Percentiles rank a stretch among this genome's conserved stretches.
phyloP scores from a whole-genome alignment of 2,113 vertebrate genomes.

The Okapia johnstoni region DNA sequence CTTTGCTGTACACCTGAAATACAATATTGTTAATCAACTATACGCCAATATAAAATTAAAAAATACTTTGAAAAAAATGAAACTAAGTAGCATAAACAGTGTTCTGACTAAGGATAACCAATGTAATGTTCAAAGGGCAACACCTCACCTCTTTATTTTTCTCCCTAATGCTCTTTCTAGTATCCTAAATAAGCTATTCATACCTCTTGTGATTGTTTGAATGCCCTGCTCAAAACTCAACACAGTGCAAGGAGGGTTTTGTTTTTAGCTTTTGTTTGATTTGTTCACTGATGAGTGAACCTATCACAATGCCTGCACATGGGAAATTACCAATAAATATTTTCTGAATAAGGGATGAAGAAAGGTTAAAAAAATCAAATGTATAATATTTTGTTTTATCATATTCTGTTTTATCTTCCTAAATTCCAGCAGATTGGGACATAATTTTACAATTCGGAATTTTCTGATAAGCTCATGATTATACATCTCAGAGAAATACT shows the following conservation, averaged over 20 bases:
- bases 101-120: neutral
- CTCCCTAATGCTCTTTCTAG: neutral
- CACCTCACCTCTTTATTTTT: neutral
- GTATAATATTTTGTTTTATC: neutral
- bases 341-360: neutral
- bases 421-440: neutral
- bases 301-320: neutral
- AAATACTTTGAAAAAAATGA: neutral
- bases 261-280: neutral
- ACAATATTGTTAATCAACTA: neutral
- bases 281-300: neutral
- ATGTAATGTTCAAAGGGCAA: neutral
- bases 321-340: neutral
- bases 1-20: neutral
- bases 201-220: neutral
- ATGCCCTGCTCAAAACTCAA: neutral
- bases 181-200: neutral
- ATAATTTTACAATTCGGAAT: neutral
- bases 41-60: neutral
- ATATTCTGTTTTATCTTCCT: neutral
- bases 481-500: neutral
- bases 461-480: neutral
- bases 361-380: neutral
- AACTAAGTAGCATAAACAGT: neutral
- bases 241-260: neutral